Evolutionary conservation across 2,113 vertebrate species (phyloP).

Genomic region (Taxidea taxus): DNA sequence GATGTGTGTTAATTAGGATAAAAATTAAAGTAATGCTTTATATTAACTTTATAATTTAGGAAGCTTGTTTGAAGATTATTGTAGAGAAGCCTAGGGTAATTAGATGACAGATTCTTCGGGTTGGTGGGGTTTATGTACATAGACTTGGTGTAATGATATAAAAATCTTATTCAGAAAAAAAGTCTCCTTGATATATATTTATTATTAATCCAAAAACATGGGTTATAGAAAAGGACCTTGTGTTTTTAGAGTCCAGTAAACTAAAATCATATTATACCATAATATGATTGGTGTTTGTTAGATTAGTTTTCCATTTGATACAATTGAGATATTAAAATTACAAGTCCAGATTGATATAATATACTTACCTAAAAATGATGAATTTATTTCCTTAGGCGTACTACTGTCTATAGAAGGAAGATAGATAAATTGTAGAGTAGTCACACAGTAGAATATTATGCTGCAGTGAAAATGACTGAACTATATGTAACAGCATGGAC

Average conservation of each 20-base stretch:
- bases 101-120: slow-evolving; percentile 25
- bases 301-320: background rate
- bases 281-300: background rate
- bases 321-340: background rate
- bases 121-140: background rate
- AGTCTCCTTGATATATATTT: background rate
- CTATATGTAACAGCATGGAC: background rate
- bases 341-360: background rate
- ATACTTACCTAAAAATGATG: background rate
- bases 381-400: slow-evolving; percentile 1
- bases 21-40: slow-evolving; percentile 1
- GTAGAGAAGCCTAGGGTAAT: background rate
- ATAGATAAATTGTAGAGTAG: background rate
- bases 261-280: background rate
- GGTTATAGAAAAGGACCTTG: background rate
- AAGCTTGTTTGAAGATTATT: slow-evolving; percentile 10
- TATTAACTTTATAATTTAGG: background rate
- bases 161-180: slow-evolving; percentile 20
- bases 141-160: background rate
- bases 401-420: background rate
- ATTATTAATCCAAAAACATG: slow-evolving; percentile 29
- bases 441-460: background rate
- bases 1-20: background rate
- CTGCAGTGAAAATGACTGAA: background rate
- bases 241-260: slow-evolving; percentile 9